These are phyloP conservation scores for Phainopepla nitens DNA, from an alignment of 2,113 vertebrate genomes.

Conservation along the genomic window DNA sequence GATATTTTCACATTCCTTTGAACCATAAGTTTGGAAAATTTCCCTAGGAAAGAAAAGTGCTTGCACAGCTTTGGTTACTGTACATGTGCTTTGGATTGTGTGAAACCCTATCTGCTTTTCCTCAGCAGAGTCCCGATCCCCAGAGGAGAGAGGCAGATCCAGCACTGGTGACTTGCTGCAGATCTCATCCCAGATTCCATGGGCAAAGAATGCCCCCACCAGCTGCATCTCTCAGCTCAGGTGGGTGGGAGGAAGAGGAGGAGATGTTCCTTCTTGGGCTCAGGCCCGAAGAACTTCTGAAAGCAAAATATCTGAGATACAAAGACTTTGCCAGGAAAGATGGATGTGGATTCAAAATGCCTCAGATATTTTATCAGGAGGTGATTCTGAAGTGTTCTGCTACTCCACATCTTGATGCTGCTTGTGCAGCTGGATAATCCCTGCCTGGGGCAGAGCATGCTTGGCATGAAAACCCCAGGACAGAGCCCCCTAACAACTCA, in stretches of 20 bases:
- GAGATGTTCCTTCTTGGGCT: neutral
- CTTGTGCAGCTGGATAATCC: neutral
- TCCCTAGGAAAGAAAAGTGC: slow-evolving; percentile 44
- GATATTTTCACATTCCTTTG: slow-evolving; percentile 28
- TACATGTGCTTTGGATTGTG: slow-evolving; percentile 60
- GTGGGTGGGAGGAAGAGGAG: neutral
- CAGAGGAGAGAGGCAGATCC: neutral
- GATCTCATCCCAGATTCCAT: neutral
- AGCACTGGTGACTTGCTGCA: neutral
- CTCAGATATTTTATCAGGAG: neutral
- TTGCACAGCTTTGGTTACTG: slow-evolving; percentile 17
- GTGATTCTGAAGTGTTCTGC: neutral
- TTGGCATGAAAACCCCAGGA: neutral
- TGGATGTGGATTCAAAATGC: neutral
- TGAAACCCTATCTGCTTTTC: slow-evolving; percentile 52
- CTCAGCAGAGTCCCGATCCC: slow-evolving; percentile 10
- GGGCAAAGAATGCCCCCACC: neutral
- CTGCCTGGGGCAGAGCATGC: neutral
- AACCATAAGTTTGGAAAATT: neutral
- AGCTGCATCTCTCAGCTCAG: neutral
- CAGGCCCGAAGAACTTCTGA: neutral
- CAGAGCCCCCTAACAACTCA: neutral
- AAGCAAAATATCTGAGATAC: neutral
- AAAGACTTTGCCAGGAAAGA: neutral
- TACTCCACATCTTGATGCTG: neutral